These are phyloP conservation scores for Globodera rostochiensis DNA, from an alignment of 1,140 invertebrate genomes.

Conservation along the genomic window DNA sequence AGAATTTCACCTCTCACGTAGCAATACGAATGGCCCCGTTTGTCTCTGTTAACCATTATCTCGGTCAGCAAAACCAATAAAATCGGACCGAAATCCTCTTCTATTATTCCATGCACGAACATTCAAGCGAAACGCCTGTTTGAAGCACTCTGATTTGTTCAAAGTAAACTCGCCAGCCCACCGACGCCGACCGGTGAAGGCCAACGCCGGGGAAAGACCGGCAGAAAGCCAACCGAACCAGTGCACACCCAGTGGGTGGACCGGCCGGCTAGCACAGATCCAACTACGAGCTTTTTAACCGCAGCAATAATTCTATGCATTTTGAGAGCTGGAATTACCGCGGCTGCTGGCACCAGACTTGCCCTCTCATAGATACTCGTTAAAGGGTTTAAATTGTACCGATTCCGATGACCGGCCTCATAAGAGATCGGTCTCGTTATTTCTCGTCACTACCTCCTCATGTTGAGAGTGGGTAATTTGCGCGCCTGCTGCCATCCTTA, in stretches of 20 bases:
- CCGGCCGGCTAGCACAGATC: slow-evolving; percentile 48
- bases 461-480: too few species aligned
- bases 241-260: slow-evolving; percentile 20
- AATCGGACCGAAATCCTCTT: too few species aligned
- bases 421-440: slow-evolving; percentile 78
- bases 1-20: too few species aligned
- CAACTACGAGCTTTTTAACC: slow-evolving; percentile 69
- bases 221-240: slow-evolving; percentile 19
- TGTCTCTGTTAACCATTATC: too few species aligned
- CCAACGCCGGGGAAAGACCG: background rate
- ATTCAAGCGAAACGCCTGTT: too few species aligned
- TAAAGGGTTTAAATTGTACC: slow-evolving; percentile 85
- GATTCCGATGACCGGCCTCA: slow-evolving; percentile 82
- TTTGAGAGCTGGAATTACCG: slow-evolving; percentile 87
- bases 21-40: too few species aligned
- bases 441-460: too few species aligned
- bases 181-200: background rate
- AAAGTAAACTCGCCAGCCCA: slow-evolving; percentile 1
- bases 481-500: slow-evolving; percentile 87
- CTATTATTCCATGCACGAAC: too few species aligned
- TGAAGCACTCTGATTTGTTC: too few species aligned
- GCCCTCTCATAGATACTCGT: slow-evolving; percentile 83
- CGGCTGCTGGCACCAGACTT: slow-evolving; percentile 76
- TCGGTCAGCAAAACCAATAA: too few species aligned
- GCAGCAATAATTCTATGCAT: slow-evolving; percentile 79